phyloP scores from a whole-genome alignment of 2,113 vertebrate species.

The Hystrix cristata region DNA sequence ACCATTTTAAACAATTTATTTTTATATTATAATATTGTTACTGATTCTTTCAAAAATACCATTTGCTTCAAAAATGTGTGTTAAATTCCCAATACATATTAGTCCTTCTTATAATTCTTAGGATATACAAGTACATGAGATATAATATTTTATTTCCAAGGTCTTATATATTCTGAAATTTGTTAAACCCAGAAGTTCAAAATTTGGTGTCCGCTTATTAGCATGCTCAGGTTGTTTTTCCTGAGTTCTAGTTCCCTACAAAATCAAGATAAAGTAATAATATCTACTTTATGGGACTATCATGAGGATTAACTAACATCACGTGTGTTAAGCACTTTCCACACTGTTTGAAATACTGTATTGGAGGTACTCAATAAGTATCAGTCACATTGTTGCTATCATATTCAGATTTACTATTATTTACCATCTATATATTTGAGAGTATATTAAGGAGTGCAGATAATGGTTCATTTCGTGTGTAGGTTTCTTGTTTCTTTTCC shows the following conservation, averaged over 20 bases:
- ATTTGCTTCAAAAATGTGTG: background rate
- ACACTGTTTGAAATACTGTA: background rate
- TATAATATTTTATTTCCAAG: background rate
- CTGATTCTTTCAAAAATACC: background rate
- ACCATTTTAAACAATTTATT: slow-evolving; percentile 40
- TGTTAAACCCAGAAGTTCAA: background rate
- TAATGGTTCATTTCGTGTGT: background rate
- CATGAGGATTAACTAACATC: background rate
- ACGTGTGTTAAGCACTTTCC: background rate
- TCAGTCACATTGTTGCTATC: background rate
- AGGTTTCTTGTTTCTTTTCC: background rate
- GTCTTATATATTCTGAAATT: background rate
- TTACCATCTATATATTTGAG: background rate
- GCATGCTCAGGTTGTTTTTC: background rate
- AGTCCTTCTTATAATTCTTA: background rate
- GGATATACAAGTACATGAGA: background rate
- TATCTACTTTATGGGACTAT: background rate
- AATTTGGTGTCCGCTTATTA: background rate
- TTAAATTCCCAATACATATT: background rate
- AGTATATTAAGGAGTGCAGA: background rate
- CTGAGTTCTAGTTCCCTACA: background rate
- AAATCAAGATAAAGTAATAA: background rate
- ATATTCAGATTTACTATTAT: slow-evolving; percentile 38
- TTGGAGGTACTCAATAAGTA: background rate
- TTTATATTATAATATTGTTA: slow-evolving; percentile 13